A percentile compares a stretch with the other conserved stretches of the same genome.
Evolutionary conservation across 2,113 vertebrate genomes (phyloP).

Genomic region (Trogon surrucura): DNA sequence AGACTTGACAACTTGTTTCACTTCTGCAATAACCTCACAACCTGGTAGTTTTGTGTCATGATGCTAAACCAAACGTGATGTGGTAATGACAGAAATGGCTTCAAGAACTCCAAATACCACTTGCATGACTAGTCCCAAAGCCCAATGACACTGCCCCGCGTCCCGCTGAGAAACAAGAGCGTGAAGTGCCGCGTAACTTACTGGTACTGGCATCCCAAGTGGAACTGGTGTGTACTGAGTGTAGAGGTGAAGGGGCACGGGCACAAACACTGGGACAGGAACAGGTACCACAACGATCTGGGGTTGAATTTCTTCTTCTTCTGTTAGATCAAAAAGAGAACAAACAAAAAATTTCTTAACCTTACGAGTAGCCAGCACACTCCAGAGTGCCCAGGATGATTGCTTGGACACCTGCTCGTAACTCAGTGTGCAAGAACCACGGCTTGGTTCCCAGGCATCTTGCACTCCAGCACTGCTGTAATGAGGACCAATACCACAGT

Average conservation of each 20-base stretch:
- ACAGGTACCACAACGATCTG: conserved; percentile 87
- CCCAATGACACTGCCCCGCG: neutral
- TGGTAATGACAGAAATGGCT: neutral
- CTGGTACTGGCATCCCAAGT: conserved; percentile 90
- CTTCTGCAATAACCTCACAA: neutral
- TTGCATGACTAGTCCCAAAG: neutral
- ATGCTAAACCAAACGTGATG: neutral
- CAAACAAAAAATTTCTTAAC: neutral
- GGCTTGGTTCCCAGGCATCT: neutral
- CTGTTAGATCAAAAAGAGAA: conserved; percentile 43
- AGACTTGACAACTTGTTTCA: neutral
- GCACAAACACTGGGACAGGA: conserved; percentile 93
- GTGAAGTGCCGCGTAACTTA: conserved; percentile 71
- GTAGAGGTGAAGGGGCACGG: conserved; percentile 94
- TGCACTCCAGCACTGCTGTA: neutral
- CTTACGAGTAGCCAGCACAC: neutral
- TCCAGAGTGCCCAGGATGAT: neutral
- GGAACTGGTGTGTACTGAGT: conserved; percentile 89
- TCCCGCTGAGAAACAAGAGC: neutral
- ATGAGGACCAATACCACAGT: neutral
- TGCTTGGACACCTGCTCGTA: neutral
- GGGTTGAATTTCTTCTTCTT: conserved; percentile 70
- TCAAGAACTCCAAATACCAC: neutral
- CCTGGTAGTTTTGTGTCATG: neutral
- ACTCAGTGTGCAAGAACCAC: neutral